Evolutionary conservation across 1,140 invertebrate genomes (phyloP).

Genomic region (Chymomyza costata): DNA sequence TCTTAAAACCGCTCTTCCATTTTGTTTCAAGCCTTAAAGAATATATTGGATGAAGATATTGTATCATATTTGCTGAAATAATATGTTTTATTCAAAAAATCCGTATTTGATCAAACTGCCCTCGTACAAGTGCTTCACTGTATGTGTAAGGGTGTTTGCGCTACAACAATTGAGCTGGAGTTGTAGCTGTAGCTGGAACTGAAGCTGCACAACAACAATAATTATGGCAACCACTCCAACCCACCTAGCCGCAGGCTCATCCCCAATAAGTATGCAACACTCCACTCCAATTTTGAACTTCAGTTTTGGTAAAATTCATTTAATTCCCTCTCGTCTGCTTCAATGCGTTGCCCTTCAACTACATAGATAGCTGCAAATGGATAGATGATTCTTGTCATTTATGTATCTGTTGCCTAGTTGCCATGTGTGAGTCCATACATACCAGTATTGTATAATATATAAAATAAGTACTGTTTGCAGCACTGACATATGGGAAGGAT

Average conservation of each 20-base stretch:
- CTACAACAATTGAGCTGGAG: slow-evolving; percentile 7
- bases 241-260: slow-evolving; percentile 20
- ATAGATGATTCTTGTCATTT: slow-evolving; percentile 46
- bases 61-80: too few species aligned
- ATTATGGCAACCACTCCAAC: slow-evolving; percentile 52
- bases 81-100: too few species aligned
- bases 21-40: too few species aligned
- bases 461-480: too few species aligned
- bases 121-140: too few species aligned
- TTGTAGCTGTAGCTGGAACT: too few species aligned
- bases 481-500: too few species aligned
- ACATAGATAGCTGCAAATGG: slow-evolving; percentile 28
- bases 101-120: too few species aligned
- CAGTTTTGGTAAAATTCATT: slow-evolving; percentile 37
- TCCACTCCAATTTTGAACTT: slow-evolving; percentile 27
- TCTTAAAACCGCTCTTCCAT: too few species aligned
- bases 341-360: slow-evolving; percentile 17
- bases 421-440: slow-evolving; percentile 12
- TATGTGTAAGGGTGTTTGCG: background rate
- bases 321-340: slow-evolving; percentile 34
- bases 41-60: too few species aligned
- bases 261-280: slow-evolving; percentile 18
- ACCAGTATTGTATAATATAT: too few species aligned
- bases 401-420: slow-evolving; percentile 10
- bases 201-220: slow-evolving; percentile 37